Evolutionary conservation across 1,140 invertebrate genomes (phyloP).

Genomic region (Mylabris phalerata): DNA sequence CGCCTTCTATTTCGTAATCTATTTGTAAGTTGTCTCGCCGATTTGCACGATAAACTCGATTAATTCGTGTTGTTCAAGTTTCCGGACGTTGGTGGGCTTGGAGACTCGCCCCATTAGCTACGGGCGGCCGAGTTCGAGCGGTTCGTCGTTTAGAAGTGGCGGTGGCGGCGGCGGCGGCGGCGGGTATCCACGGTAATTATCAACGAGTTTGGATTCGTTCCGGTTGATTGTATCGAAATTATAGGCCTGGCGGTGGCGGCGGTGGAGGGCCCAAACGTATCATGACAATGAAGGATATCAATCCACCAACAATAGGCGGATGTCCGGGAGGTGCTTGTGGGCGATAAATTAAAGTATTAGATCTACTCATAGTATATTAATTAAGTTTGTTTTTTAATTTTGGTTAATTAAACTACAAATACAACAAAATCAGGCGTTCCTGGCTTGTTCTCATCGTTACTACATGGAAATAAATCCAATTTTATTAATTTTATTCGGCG

Average conservation of each 20-base stretch:
- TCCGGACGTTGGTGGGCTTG: slow-evolving; percentile 36
- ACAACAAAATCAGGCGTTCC: not conserved
- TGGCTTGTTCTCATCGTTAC: not conserved
- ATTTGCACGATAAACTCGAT: slow-evolving; percentile 2
- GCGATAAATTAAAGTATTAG: slow-evolving; percentile 16
- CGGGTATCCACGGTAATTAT: slow-evolving; percentile 21
- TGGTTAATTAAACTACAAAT: not conserved
- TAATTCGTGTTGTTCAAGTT: slow-evolving; percentile 26
- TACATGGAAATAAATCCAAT: not conserved
- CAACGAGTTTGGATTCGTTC: slow-evolving; percentile 13
- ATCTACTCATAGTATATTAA: not conserved
- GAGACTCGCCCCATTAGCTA: slow-evolving; percentile 22
- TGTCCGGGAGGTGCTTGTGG: slow-evolving; percentile 28
- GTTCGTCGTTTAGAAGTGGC: slow-evolving; percentile 23
- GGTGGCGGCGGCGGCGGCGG: slow-evolving; percentile 21
- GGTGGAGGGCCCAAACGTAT: slow-evolving; percentile 25
- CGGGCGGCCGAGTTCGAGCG: slow-evolving; percentile 11
- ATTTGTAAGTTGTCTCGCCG: slow-evolving; percentile 34
- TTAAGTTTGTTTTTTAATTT: slow-evolving; percentile 1
- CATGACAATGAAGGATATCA: slow-evolving; percentile 32
- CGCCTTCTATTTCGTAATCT: slow-evolving; percentile 31
- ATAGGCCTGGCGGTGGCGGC: slow-evolving; percentile 32
- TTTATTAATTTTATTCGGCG: slow-evolving; percentile 18
- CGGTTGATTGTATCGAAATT: slow-evolving; percentile 22
- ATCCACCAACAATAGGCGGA: slow-evolving; percentile 27